Percentiles rank a stretch among this genome's conserved stretches.
Conservation (phyloP, 2,888 invertebrate species). For the Tridacna gigas region DNA sequence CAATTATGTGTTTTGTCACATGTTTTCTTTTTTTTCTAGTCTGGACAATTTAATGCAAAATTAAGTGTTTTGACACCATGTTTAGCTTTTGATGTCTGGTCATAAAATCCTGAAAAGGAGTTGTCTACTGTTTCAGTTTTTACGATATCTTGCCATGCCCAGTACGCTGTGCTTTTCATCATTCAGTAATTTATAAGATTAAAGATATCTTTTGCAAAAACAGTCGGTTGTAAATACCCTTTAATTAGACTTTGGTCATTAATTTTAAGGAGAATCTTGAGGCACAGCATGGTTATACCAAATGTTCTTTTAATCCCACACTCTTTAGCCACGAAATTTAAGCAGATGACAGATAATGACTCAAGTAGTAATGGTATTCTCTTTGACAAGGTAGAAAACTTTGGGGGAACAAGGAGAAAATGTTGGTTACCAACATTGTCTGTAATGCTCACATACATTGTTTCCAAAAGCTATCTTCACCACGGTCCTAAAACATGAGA, state of each 20-base stretch:
- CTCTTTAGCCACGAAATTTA: too few relatives aligned
- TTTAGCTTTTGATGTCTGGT: slow-evolving; percentile 2
- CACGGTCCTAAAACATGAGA: too few relatives aligned
- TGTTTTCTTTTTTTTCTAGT: neutral
- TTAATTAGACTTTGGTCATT: slow-evolving; percentile 13
- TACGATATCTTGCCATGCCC: neutral
- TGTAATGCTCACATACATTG: too few relatives aligned
- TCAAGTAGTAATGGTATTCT: too few relatives aligned
- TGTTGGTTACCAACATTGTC: too few relatives aligned
- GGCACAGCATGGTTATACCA: slow-evolving; percentile 6
- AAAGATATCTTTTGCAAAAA: neutral
- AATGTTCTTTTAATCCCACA: neutral
- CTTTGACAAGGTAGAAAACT: too few relatives aligned
- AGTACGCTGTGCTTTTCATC: slow-evolving; percentile 1
- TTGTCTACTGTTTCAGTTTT: slow-evolving; percentile 18
- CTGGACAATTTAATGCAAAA: slow-evolving; percentile 13
- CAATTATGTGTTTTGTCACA: neutral
- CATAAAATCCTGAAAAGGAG: slow-evolving; percentile 6
- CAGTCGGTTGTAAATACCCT: slow-evolving; percentile 17
- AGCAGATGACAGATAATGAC: too few relatives aligned
- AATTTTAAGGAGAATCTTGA: slow-evolving; percentile 15
- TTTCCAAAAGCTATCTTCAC: too few relatives aligned
- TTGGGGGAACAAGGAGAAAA: too few relatives aligned
- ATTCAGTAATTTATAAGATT: slow-evolving; percentile 13
- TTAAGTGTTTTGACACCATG: slow-evolving; percentile 1